A percentile compares a stretch with the other conserved stretches of the same genome.
phyloP scores from a whole-genome alignment of 2,797 vertebrate genomes.

The Aphelocoma californica region DNA sequence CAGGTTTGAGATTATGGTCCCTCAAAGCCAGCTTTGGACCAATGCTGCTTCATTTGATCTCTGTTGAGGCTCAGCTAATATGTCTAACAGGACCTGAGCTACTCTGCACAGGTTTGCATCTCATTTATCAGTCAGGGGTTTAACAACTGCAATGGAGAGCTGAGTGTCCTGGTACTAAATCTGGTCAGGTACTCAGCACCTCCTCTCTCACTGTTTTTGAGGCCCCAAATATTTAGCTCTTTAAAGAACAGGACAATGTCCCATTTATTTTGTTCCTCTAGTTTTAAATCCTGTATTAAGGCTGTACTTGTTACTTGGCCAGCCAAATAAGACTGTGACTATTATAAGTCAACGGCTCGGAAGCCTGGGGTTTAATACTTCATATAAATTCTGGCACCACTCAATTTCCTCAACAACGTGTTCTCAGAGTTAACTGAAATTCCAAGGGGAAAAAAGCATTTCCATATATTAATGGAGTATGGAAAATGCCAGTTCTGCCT shows the following conservation, averaged over 20 bases:
- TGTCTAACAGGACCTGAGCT: neutral
- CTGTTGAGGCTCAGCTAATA: neutral
- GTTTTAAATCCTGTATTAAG: neutral
- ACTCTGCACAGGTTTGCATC: neutral
- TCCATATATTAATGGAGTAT: neutral
- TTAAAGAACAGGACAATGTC: neutral
- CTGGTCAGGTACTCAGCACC: neutral
- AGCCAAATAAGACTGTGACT: neutral
- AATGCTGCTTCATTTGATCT: neutral
- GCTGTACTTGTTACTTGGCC: neutral
- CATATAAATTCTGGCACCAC: neutral
- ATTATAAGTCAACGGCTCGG: neutral
- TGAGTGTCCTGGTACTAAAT: neutral
- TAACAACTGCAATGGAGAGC: neutral
- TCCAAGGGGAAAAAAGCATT: neutral
- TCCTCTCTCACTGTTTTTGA: neutral
- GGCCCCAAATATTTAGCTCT: neutral
- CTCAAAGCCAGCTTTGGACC: neutral
- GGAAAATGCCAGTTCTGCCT: slow-evolving; percentile 16
- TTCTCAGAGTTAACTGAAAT: neutral
- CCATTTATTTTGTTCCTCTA: neutral
- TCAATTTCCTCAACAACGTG: neutral
- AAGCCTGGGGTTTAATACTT: slow-evolving; percentile 27
- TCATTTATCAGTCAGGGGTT: neutral
- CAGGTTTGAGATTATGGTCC: neutral